Conservation (phyloP, 2,113 vertebrate species). For the Hiodon tergisus region DNA sequence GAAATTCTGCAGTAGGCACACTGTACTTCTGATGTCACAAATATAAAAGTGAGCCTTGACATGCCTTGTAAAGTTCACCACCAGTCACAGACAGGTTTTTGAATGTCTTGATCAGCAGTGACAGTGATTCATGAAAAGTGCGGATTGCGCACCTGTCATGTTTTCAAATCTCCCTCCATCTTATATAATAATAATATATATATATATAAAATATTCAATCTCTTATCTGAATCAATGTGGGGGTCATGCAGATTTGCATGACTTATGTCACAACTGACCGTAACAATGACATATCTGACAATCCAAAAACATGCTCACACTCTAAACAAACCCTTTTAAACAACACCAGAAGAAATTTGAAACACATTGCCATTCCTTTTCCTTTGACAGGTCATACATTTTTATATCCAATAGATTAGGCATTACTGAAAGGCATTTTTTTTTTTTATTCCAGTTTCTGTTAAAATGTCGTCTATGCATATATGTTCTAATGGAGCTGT, state of each 20-base stretch:
- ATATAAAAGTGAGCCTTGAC: conserved; percentile 21
- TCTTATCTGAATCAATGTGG: neutral
- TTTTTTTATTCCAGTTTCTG: too few relatives aligned
- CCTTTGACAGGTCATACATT: neutral
- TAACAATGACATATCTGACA: neutral
- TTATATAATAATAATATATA: neutral
- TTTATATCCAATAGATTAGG: neutral
- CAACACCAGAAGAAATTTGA: neutral
- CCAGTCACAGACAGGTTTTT: conserved; percentile 1
- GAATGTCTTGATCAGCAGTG: neutral
- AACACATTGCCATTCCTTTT: neutral
- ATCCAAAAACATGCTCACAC: neutral
- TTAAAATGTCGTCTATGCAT: too few relatives aligned
- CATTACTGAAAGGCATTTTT: too few relatives aligned
- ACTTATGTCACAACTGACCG: neutral
- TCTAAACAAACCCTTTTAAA: neutral
- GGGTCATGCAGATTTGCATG: neutral
- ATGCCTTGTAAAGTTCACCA: conserved; percentile 9
- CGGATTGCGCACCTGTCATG: too few relatives aligned
- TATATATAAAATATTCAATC: neutral
- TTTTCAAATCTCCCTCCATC: neutral
- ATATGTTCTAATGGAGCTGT: too few relatives aligned
- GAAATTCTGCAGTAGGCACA: conserved; percentile 9
- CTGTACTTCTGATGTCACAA: conserved; percentile 19
- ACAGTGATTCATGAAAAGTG: neutral